Evolutionary conservation across 23 tunicate genomes (phyloP), one percentile per base, ranked within the genome.

Genomic region (Trididemnum nubilum): DNA sequence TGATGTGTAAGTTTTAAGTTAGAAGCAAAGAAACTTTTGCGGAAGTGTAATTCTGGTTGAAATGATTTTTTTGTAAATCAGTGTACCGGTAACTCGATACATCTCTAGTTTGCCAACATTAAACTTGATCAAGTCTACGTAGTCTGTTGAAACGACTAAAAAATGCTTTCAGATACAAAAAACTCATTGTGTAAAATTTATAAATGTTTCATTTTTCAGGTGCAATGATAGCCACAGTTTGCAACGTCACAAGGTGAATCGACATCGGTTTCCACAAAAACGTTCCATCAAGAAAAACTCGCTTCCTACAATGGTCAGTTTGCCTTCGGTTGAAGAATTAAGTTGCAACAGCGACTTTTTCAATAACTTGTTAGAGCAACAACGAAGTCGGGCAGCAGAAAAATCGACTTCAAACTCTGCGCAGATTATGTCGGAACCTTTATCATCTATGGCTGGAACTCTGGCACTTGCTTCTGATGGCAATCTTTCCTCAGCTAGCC

Each of bases 161-260:
- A n/a, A n/a, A n/a, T n/a, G n/a, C n/a, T n/a, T n/a, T n/a, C n/a
- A n/a, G n/a, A n/a, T n/a, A n/a, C n/a, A n/a, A n/a, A n/a, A n/a
- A n/a, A n/a, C n/a, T n/a, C n/a, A n/a, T n/a, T n/a, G n/a, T n/a
- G n/a, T n/a, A n/a, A n/a, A n/a, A n/a, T n/a, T n/a, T n/a, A n/a
- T n/a, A n/a, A n/a, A n/a, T n/a, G n/a, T n/a, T n/a, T n/a, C n/a
- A n/a, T 64, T 64, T 52, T 52, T 52, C 44, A 82, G 86, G 33
- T 60, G 77, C 32, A 71, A 38, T 82, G 86, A 82, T 29, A 82
- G 61, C 50, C 78, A 71, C 40, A 70, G 76, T 34, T 34, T 82
- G 69, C 86, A 82, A 54, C 75, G 76, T 4, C 86, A 82, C 51
- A 82, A 82, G 49, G 75, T 66, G 25, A 82, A 82, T 33, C 50